These are phyloP conservation scores for Cladorhizidae sp. DNA, from an alignment of 37 sponge, comb jelly and placozoan genomes.

Conservation along the genomic window DNA sequence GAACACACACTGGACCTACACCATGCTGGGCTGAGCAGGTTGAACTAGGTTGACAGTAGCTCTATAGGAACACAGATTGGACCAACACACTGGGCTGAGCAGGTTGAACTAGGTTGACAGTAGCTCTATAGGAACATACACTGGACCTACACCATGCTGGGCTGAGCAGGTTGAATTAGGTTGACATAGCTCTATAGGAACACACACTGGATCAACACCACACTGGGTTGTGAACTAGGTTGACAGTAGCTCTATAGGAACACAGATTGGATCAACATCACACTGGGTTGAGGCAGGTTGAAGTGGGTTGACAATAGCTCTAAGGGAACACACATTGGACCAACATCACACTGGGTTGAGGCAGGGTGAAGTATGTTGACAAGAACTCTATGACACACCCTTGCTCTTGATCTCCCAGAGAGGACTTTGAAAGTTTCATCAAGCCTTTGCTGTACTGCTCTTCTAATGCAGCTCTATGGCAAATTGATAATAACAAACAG, in stretches of 20 bases:
- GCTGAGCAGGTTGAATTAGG: too few relatives aligned
- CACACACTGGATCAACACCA: background rate
- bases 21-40: too few relatives aligned
- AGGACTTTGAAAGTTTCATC: conserved; percentile 70
- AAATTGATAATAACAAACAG: background rate
- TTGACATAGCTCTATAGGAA: background rate
- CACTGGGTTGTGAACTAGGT: background rate
- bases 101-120: too few relatives aligned
- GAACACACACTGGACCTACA: too few relatives aligned
- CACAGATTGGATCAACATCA: too few relatives aligned
- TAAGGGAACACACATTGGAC: background rate
- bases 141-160: too few relatives aligned
- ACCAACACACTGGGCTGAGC: too few relatives aligned
- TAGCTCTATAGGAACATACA: too few relatives aligned
- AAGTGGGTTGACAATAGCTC: too few relatives aligned
- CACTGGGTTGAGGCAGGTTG: too few relatives aligned
- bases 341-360: background rate
- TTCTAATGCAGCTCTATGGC: conserved; percentile 68
- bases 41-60: too few relatives aligned
- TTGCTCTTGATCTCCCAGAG: conserved; percentile 70
- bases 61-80: too few relatives aligned
- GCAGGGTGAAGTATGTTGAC: background rate
- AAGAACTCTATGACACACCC: conserved; percentile 46
- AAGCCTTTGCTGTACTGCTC: conserved; percentile 70
- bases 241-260: background rate